Base-by-base conservation (phyloP, 2,113 vertebrate genomes). In the Pampusana beccarii region DNA sequence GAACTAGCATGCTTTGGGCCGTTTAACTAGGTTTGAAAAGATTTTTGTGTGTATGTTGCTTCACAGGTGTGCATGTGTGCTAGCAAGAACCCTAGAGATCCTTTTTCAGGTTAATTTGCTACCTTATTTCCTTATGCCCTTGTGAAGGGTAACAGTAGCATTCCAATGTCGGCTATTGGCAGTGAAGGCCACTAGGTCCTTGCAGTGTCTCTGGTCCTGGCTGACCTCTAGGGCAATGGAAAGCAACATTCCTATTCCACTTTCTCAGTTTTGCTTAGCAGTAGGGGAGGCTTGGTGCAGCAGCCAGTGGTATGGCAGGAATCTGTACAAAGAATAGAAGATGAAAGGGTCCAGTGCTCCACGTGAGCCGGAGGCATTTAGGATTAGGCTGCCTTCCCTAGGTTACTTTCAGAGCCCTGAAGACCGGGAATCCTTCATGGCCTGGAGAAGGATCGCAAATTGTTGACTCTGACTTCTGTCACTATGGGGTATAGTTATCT, bases 251-350 rank as follows among this genome's bases (percentile, higher is more conserved):
- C 92, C 92, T 96, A 2, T 67, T 92, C 80, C 71, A 73, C 79
- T 96, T 86, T 84, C 88, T 93, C 9, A 33, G 58, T 93, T 91
- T 93, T 96, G 70, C 85, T 94, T 93, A 89, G 91, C 2, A 1
- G 85, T 94, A 93, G 93, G 97, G 94, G 95, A 97, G 93, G 93
- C 73, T 93, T 86, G 88, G 61, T 89, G 58, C 93, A 85, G 93
- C 72, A 95, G 95, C 73, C 87, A 70, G 89, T 95, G 96, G 95
- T 96, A 97, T 97, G 97, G 96, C 94, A 97, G 91, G 97, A 97
- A 97, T 97, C 96, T 80, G 53, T 65, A 10, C 65, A 91, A 79
- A 93, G 96, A 92, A 87, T 28, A 94, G 96, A 95, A 96, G 92
- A 97, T 97, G 94, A 97, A 97, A 97, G 93, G 53, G 71, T 77